Conservation (phyloP, 2,888 invertebrate species). For the Ischnura elegans region DNA sequence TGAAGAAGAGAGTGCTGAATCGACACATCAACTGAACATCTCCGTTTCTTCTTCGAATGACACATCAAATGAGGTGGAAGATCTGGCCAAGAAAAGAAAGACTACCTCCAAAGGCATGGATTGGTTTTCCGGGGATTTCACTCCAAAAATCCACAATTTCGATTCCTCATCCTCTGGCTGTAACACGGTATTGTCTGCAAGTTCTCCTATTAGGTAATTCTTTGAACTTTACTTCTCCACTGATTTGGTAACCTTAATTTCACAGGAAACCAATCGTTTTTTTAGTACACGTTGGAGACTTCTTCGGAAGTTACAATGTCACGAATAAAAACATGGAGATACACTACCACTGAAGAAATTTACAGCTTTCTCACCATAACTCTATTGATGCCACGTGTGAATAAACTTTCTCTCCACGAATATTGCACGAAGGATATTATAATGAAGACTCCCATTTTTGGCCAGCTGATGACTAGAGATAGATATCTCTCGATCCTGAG, state of each 20-base stretch:
- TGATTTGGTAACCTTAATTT: too few species aligned
- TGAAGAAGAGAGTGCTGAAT: too few species aligned
- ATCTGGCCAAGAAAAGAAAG: too few species aligned
- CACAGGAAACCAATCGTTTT: background rate
- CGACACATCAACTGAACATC: too few species aligned
- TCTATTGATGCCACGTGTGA: slow-evolving; percentile 27
- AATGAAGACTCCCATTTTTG: slow-evolving; percentile 17
- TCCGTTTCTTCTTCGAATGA: too few species aligned
- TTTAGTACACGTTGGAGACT: background rate
- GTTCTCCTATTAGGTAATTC: background rate
- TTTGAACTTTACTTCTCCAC: background rate
- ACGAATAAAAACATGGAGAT: background rate
- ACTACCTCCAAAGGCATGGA: too few species aligned
- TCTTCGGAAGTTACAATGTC: background rate
- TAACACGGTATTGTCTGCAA: background rate
- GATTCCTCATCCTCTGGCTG: background rate
- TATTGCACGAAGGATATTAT: background rate
- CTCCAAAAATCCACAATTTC: background rate
- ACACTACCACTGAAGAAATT: too few species aligned
- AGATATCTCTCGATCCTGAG: too few species aligned
- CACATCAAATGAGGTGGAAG: too few species aligned
- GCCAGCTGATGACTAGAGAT: too few species aligned
- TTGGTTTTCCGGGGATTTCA: background rate
- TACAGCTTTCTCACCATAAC: background rate
- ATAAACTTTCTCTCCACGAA: slow-evolving; percentile 7